phyloP scores from a whole-genome alignment of 2,888 invertebrate genomes.

The Heliconius charithonia region DNA sequence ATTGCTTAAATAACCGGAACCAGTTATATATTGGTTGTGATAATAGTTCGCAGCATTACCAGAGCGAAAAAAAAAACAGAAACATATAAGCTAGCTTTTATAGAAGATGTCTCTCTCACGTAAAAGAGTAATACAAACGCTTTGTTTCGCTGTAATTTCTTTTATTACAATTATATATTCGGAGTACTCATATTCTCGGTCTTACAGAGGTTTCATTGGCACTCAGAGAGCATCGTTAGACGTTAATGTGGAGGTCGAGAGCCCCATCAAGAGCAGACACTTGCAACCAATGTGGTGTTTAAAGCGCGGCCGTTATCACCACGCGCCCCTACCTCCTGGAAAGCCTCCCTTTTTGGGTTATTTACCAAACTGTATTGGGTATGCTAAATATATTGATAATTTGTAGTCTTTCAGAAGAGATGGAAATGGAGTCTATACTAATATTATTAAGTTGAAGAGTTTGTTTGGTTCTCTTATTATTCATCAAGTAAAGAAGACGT shows the following conservation, averaged over 20 bases:
- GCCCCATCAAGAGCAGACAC: conserved; percentile 13
- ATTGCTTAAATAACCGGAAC: no score
- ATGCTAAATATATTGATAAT: neutral
- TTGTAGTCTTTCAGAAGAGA: neutral
- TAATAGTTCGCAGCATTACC: no score
- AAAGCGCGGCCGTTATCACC: conserved; percentile 12
- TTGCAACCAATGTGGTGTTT: conserved; percentile 14
- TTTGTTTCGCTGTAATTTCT: no score
- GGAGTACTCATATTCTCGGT: no score
- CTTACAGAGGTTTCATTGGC: neutral
- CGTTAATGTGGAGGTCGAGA: conserved; percentile 1
- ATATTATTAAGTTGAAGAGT: no score
- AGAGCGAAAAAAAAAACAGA: neutral
- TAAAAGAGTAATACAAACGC: no score
- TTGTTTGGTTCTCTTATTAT: no score
- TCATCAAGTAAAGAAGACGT: no score
- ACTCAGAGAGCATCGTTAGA: conserved; percentile 4
- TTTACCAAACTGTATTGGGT: neutral
- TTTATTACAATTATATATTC: no score
- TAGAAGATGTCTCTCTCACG: no score
- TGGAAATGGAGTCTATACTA: no score
- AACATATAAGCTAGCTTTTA: neutral
- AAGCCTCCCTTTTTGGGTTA: neutral
- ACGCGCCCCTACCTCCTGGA: neutral
- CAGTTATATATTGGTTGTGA: no score